These are phyloP conservation scores for Emydoidea blandingii DNA, from an alignment of 2,797 vertebrate genomes.

Conservation along the genomic window DNA sequence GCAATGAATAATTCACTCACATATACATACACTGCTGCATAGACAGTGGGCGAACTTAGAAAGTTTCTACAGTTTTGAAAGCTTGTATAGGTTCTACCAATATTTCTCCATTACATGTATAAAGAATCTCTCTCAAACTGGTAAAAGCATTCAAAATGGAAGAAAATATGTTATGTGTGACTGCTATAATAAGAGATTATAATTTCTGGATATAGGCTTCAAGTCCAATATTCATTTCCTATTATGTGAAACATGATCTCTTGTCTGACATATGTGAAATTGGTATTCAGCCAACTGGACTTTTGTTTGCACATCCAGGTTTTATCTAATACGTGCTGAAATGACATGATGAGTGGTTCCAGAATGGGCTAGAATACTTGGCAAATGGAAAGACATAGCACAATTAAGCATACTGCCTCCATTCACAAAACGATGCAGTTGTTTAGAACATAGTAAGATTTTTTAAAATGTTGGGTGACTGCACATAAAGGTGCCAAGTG, in stretches of 20 bases:
- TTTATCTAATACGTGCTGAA: conserved; percentile 75
- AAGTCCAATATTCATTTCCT: conserved; percentile 44
- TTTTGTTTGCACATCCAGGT: conserved; percentile 76
- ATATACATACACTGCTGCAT: background rate
- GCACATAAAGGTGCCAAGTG: background rate
- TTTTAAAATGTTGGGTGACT: conserved; percentile 41
- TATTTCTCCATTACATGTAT: background rate
- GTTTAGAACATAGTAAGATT: conserved; percentile 49
- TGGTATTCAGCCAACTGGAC: conserved; percentile 70
- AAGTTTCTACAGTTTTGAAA: conserved; percentile 7
- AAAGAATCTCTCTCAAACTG: background rate
- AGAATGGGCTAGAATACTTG: conserved; percentile 73
- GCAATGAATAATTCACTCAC: background rate
- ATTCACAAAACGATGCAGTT: conserved; percentile 59
- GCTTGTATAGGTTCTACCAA: background rate
- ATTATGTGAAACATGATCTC: conserved; percentile 60
- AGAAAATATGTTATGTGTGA: background rate
- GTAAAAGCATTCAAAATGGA: conserved; percentile 21
- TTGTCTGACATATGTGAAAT: conserved; percentile 75
- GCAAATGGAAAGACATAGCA: conserved; percentile 74
- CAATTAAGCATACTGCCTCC: conserved; percentile 66
- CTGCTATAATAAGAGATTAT: conserved; percentile 22
- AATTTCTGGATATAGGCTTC: conserved; percentile 14
- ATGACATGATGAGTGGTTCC: conserved; percentile 75
- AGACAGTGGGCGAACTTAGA: background rate